phyloP scores from a whole-genome alignment of 2,113 vertebrate species.

The Tonatia bakeri region DNA sequence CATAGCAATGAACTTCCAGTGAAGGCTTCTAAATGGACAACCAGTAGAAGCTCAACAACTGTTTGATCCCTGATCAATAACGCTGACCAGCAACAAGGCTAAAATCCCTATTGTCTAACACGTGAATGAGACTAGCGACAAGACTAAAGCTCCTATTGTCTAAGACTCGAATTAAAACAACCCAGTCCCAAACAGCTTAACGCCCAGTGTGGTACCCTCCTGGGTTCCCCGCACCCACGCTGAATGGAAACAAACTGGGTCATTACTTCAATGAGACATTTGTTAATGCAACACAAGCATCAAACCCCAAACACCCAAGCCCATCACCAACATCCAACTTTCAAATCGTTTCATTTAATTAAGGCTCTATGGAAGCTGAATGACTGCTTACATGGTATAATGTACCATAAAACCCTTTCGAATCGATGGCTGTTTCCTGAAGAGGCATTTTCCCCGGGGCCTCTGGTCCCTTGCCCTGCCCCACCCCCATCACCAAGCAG shows the following conservation, averaged over 20 bases:
- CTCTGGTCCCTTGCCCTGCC: not conserved
- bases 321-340: slow-evolving; percentile 43
- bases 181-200: not conserved
- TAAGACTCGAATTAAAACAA: not conserved
- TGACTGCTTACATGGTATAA: slow-evolving; percentile 40
- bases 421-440: not conserved
- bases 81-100: not conserved
- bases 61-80: not conserved
- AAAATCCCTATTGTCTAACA: not conserved
- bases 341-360: slow-evolving; percentile 52
- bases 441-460: not conserved
- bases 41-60: not conserved
- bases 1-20: not conserved
- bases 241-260: not conserved
- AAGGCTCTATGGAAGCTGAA: not conserved
- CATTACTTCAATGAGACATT: slow-evolving; percentile 37
- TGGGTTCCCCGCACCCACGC: not conserved
- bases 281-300: slow-evolving; percentile 23
- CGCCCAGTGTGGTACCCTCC: not conserved
- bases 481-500: not conserved
- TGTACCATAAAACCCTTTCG: not conserved
- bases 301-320: not conserved
- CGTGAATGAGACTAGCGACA: not conserved
- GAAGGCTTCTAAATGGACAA: not conserved
- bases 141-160: not conserved